Conservation (phyloP, 2,888 invertebrate species). For the Pyralis farinalis region DNA sequence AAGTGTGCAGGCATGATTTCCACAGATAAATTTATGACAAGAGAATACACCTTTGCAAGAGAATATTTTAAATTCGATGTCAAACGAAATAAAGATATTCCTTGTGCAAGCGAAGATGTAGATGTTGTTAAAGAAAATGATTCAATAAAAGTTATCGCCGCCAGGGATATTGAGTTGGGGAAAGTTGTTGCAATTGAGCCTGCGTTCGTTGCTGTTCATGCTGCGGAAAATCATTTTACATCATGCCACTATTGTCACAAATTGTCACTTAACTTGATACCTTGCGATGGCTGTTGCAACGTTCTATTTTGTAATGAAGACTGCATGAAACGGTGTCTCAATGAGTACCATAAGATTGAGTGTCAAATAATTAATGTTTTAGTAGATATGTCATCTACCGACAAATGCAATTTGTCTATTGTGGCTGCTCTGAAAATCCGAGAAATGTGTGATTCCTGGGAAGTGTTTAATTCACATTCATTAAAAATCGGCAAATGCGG, state of each 20-base stretch:
- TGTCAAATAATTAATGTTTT: constrained; percentile 23
- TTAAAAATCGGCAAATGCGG: constrained; percentile 16
- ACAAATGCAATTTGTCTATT: constrained; percentile 13
- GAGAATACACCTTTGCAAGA: background rate
- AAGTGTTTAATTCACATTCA: constrained; percentile 21
- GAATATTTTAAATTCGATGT: constrained; percentile 14
- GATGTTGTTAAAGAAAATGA: constrained; percentile 2
- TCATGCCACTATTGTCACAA: constrained; percentile 31
- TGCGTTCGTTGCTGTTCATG: constrained; percentile 8
- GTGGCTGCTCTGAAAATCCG: constrained; percentile 27
- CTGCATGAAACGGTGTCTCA: constrained; percentile 6
- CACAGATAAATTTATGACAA: background rate
- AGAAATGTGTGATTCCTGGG: constrained; percentile 20
- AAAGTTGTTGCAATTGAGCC: constrained; percentile 11
- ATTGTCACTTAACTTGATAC: constrained; percentile 24
- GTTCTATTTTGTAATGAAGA: constrained; percentile 27
- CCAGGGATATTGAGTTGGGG: constrained; percentile 10
- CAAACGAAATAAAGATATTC: constrained; percentile 13
- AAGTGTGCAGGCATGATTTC: constrained; percentile 3
- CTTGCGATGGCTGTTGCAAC: constrained; percentile 27
- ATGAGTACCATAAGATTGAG: constrained; percentile 26
- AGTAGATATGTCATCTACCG: constrained; percentile 4
- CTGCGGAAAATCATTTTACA: constrained; percentile 1
- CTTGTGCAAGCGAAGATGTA: constrained; percentile 4
- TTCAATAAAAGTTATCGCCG: constrained; percentile 8